Conservation (phyloP, 1,140 invertebrate genomes). For the Aporrectodea caliginosa region DNA sequence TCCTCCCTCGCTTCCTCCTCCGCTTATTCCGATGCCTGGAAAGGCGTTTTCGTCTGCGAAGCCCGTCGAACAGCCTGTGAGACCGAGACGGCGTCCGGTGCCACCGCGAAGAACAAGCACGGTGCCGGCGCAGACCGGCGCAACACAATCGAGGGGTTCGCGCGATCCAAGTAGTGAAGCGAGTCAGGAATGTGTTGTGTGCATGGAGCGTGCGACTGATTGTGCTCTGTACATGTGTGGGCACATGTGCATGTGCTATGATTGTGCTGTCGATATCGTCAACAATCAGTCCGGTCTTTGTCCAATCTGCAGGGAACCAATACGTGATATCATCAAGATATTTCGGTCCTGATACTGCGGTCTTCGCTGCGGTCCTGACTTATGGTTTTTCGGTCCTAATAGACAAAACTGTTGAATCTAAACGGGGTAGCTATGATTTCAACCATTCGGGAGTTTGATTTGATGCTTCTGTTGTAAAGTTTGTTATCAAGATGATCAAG, state of each 20-base stretch:
- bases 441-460: not conserved
- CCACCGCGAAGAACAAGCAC: not conserved
- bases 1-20: not conserved
- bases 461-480: not conserved
- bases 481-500: not conserved
- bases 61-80: not conserved
- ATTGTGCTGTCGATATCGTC: slow-evolving; percentile 88
- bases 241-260: slow-evolving; percentile 98
- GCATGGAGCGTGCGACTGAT: slow-evolving; percentile 87
- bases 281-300: slow-evolving; percentile 77
- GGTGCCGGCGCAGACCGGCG: too few relatives aligned
- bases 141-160: slow-evolving; percentile 6
- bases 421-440: not conserved
- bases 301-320: slow-evolving; percentile 85
- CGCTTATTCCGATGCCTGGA: not conserved
- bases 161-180: slow-evolving; percentile 3
- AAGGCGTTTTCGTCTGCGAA: not conserved
- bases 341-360: slow-evolving; percentile 69
- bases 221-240: slow-evolving; percentile 93
- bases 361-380: not conserved
- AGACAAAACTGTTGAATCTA: not conserved
- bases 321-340: slow-evolving; percentile 90
- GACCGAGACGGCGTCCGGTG: not conserved
- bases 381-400: not conserved
- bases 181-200: slow-evolving; percentile 79